A percentile compares a stretch with the other conserved stretches of the same genome.
Evolutionary conservation across 1,140 invertebrate genomes (phyloP).

Genomic region (Temnothorax longispinosus): DNA sequence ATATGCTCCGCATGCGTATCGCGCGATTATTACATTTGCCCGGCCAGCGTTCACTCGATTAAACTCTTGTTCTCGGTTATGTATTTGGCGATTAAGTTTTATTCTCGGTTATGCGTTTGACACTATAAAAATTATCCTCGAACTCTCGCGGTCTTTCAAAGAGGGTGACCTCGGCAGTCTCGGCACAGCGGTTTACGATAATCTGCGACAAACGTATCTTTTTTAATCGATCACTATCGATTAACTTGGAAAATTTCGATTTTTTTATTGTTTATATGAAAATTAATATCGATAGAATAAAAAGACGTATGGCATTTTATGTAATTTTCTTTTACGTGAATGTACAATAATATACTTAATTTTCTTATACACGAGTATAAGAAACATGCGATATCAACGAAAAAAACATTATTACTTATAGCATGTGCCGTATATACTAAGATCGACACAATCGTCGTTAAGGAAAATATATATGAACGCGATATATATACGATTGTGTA

Average conservation of each 20-base stretch:
- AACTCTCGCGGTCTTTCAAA: neutral
- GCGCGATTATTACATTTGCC: constrained; percentile 17
- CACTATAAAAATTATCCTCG: neutral
- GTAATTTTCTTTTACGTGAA: neutral
- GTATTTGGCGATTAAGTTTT: constrained; percentile 13
- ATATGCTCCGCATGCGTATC: neutral
- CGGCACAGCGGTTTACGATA: neutral
- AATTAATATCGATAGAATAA: neutral
- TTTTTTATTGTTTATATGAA: neutral
- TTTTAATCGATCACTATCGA: neutral
- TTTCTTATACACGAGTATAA: neutral
- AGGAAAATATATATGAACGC: neutral
- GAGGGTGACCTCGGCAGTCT: too few relatives aligned
- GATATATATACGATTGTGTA: neutral
- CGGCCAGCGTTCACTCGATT: neutral
- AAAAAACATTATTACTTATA: neutral
- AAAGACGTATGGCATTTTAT: neutral
- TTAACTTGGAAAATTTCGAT: neutral
- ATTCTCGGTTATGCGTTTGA: neutral
- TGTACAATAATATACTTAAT: neutral
- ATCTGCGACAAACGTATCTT: neutral
- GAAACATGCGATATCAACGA: neutral
- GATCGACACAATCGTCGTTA: neutral
- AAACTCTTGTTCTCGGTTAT: constrained; percentile 10
- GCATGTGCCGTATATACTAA: neutral